Percentiles rank a stretch among this genome's conserved stretches.
These are phyloP conservation scores for Trichoplax adhaerens DNA, from an alignment of 37 sponge, comb jelly and placozoan species.

Conservation along the genomic window DNA sequence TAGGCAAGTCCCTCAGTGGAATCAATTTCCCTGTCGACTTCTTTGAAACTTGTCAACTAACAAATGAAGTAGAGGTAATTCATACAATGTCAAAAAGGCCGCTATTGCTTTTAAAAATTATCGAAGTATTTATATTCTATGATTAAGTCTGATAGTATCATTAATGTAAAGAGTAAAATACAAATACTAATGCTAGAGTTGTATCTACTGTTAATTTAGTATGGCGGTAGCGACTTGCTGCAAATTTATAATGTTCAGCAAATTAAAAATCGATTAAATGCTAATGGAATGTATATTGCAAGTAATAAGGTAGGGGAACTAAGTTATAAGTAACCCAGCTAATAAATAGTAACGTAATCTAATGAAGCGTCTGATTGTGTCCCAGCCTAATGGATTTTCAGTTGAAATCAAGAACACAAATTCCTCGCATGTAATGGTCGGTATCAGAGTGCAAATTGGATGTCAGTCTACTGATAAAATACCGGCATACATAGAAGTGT, in stretches of 20 bases:
- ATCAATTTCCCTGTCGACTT: slow-evolving; percentile 62
- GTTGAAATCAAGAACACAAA: slow-evolving; percentile 49
- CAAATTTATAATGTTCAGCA: slow-evolving; percentile 72
- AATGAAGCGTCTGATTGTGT: not conserved
- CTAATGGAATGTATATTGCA: slow-evolving; percentile 48
- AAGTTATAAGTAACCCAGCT: not conserved
- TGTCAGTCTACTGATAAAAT: slow-evolving; percentile 33
- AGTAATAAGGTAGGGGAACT: slow-evolving; percentile 29
- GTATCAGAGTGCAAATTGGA: slow-evolving; percentile 50
- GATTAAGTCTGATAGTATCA: too few species aligned
- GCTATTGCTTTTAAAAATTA: too few species aligned
- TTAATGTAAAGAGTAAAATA: too few species aligned
- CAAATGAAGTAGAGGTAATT: slow-evolving; percentile 42
- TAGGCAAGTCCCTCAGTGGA: not conserved
- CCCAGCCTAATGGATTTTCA: slow-evolving; percentile 43
- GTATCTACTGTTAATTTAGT: slow-evolving; percentile 13
- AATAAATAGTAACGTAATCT: slow-evolving; percentile 1
- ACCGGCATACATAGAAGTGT: slow-evolving; percentile 60
- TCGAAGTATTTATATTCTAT: too few species aligned
- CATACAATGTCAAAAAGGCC: not conserved
- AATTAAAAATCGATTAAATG: slow-evolving; percentile 25
- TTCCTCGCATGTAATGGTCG: slow-evolving; percentile 36
- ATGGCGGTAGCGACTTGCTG: slow-evolving; percentile 63
- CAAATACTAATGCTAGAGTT: too few species aligned
- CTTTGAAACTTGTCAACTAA: slow-evolving; percentile 52